Evolutionary conservation across 2,113 vertebrate species (phyloP), one percentile per base, ranked within the genome.

Genomic region (Copsychus sechellarum): DNA sequence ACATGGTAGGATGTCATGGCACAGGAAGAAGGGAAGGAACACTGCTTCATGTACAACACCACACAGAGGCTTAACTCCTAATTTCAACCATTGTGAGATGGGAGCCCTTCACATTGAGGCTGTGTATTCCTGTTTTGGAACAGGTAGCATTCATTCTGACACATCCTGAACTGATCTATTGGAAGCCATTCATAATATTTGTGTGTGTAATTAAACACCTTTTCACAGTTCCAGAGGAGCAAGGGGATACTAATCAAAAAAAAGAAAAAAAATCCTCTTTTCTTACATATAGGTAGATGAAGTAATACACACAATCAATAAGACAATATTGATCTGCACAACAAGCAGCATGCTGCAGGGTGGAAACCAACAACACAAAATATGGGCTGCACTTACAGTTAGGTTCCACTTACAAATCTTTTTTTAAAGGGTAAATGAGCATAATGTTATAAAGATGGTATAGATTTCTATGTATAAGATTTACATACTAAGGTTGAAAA

Each of bases 391-490:
- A 20, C 9, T 60, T 73, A 58, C 6, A 69, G 43, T 36, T 64
- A 88, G 5, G 57, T 42, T 95, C 9, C n/a, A 66, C 56, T 84
- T 74, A 53, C 23, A 90, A 78, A 74, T 86, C 74, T 62, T 77
- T 94, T 73, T 73, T 92, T 84, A 91, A 93, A 89, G 51, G 28
- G 45, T 91, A 93, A 89, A 92, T 65, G 7, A 78, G 48, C 57
- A 26, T 38, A 92, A 51, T 53, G 28, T 51, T 86, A 60, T 22
- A 84, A 86, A 77, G 33, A 93, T 5, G 5, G 56, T 72, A 45
- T 28, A 36, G 70, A 70, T 77, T 76, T 85, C 47, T 61, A 16
- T 33, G 40, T 31, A 12, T 15, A 84, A 92, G 72, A 80, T 60
- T 80, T 79, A 72, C 33, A 36, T 56, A 71, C 54, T 57, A 71